Evolutionary conservation across 2,113 vertebrate species (phyloP).

Genomic region (Tauraco erythrolophus): DNA sequence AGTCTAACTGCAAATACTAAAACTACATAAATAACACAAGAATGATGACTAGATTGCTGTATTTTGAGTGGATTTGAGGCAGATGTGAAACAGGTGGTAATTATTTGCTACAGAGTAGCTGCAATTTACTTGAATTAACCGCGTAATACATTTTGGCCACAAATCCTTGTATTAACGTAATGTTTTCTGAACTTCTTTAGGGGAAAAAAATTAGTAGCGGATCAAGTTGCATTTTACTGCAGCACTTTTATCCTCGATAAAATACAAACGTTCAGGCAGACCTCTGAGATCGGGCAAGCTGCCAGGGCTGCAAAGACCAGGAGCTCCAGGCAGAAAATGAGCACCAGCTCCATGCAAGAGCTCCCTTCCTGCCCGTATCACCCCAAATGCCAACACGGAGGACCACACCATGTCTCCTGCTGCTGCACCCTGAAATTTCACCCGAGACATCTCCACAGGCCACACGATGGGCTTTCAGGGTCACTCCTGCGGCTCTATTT

Average conservation of each 20-base stretch:
- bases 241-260: background rate
- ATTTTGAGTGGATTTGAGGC: slow-evolving; percentile 41
- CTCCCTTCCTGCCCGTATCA: background rate
- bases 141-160: slow-evolving; percentile 40
- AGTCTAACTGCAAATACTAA: slow-evolving; percentile 42
- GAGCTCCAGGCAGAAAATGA: background rate
- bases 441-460: accelerated
- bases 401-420: accelerated
- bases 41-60: slow-evolving; percentile 41
- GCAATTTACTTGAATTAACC: slow-evolving; percentile 55
- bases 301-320: background rate
- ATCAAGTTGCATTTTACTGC: background rate
- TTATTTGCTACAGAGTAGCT: slow-evolving; percentile 42
- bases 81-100: slow-evolving; percentile 54
- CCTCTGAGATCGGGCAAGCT: background rate
- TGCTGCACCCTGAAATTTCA: background rate
- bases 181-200: slow-evolving; percentile 10
- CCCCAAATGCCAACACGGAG: accelerated
- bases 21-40: slow-evolving; percentile 21
- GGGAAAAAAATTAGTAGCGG: background rate
- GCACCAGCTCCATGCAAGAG: background rate
- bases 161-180: background rate
- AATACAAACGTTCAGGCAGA: background rate
- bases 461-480: background rate
- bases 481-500: background rate